These are phyloP conservation scores for Paedocypris micromegethes DNA, from an alignment of 2,797 vertebrate genomes.

Conservation along the genomic window DNA sequence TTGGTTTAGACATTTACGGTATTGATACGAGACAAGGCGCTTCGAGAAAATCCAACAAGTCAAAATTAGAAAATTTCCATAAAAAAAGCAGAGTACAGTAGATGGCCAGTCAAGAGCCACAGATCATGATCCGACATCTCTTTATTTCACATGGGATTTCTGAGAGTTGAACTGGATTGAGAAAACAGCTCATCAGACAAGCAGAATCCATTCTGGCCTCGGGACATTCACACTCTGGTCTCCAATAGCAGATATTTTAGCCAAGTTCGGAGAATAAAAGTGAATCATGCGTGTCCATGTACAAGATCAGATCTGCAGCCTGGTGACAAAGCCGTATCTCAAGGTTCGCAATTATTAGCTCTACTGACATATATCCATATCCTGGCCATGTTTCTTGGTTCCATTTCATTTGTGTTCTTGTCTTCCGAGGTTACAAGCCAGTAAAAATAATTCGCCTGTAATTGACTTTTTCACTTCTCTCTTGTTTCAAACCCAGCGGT, in stretches of 20 bases:
- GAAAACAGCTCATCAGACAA: constrained; percentile 2
- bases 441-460: neutral
- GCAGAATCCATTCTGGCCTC: constrained; percentile 15
- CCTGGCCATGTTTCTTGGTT: too few relatives aligned
- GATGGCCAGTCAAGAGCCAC: too few relatives aligned
- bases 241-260: constrained; percentile 22
- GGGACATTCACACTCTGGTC: constrained; percentile 18
- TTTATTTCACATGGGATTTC: neutral
- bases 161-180: constrained; percentile 11
- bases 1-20: neutral
- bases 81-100: too few relatives aligned
- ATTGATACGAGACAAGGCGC: too few relatives aligned
- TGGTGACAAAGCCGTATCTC: too few relatives aligned
- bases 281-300: constrained; percentile 16
- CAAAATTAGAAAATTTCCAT: too few relatives aligned
- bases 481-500: neutral
- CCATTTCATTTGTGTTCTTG: too few relatives aligned
- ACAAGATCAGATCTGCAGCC: constrained; percentile 4
- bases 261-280: constrained; percentile 30
- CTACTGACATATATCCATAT: too few relatives aligned
- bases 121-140: constrained; percentile 7
- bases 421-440: too few relatives aligned
- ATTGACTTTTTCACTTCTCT: neutral
- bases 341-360: too few relatives aligned
- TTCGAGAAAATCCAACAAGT: neutral